Evolutionary conservation across 1,140 invertebrate species (phyloP).

Genomic region (Calycopis cecrops): DNA sequence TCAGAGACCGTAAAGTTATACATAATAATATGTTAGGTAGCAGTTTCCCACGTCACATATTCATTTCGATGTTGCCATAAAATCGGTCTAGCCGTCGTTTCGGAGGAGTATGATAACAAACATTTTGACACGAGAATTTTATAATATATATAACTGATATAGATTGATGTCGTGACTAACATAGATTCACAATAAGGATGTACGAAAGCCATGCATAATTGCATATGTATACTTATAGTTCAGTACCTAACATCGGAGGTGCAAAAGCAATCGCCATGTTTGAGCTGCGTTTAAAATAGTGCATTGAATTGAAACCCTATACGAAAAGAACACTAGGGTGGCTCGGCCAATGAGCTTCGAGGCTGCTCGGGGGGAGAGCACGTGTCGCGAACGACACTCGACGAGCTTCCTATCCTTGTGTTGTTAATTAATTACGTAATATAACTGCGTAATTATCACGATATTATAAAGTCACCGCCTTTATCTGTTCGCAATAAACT

Average conservation of each 20-base stretch:
- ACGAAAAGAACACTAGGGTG: conserved; percentile 30
- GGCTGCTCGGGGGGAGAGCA: conserved; percentile 20
- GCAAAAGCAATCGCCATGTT: neutral
- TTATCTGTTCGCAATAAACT: no score
- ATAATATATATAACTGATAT: no score
- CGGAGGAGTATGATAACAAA: no score
- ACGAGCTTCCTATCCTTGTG: neutral
- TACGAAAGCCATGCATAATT: neutral
- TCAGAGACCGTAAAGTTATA: no score
- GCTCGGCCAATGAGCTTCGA: conserved; percentile 29
- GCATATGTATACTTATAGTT: neutral
- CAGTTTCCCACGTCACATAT: no score
- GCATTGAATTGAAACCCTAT: conserved; percentile 34
- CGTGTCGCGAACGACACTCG: conserved; percentile 1
- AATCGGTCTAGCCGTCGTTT: no score
- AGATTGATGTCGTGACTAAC: conserved; percentile 12
- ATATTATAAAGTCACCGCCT: no score
- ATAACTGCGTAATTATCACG: neutral
- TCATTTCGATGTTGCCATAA: no score
- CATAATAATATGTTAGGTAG: no score
- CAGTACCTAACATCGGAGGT: neutral
- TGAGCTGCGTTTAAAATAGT: conserved; percentile 28
- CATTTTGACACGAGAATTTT: no score
- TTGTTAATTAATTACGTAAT: conserved; percentile 5
- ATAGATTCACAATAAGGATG: neutral